Evolutionary conservation across 2,888 invertebrate genomes (phyloP), one percentile per base, ranked within the genome.

Genomic region (Eueremaeus valkanovi): DNA sequence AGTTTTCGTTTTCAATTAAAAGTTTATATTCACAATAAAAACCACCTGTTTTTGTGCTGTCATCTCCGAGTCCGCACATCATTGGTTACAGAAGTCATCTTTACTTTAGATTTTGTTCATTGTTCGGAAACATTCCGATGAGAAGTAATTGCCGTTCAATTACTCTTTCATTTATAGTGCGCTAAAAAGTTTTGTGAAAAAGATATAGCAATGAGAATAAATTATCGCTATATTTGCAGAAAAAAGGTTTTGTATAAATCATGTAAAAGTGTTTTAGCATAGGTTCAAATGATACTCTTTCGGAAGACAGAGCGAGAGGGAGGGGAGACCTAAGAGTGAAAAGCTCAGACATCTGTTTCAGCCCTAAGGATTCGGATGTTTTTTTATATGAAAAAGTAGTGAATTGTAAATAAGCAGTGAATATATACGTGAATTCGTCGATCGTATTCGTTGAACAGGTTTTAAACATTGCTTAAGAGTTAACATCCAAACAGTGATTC

Each of bases 311-410:
- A 45, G 45, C 9, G 45, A 45, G 45, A 45, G 45, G 18, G 45
- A 55, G 55, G 21, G 55, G 9, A 9, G 11, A 9, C 42, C 42
- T 16, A 16, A 55, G 55, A 55, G 55, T 16, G 45, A 45, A 3
- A 6, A 45, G 45, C 45, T 24, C 55, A 55, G 29, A 24, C 55
- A 24, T 9, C 13, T 9, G 8, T 55, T 27, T 55, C 9, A 55
- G 55, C 13, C 24, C 55, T 24, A 3, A 3, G 21, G 3, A 27
- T n/a, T n/a, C n/a, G n/a, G 6, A 27, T 16, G 3, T 16, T 45
- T 45, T 45, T 45, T 45, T 45, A 36, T 45, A 45, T 55, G 24
- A 55, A 55, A 55, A 55, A 55, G 55, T 55, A 55, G 55, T 55
- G 55, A 55, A 55, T 55, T 55, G 55, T 55, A 55, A 55, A 55